Conservation (phyloP, 2,797 vertebrate species). For the Micromesistius poutassou region DNA sequence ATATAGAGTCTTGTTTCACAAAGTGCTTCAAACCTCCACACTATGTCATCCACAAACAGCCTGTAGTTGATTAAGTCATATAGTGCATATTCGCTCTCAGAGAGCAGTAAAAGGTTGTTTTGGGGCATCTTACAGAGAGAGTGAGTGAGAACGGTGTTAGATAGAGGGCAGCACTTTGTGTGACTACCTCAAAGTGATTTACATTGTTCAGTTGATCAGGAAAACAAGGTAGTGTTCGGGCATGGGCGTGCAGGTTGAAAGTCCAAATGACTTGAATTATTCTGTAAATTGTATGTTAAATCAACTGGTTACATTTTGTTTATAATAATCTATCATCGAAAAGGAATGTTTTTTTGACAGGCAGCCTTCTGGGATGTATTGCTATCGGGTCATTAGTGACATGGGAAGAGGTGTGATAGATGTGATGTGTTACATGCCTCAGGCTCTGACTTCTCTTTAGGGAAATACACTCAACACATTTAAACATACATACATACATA, state of each 20-base stretch:
- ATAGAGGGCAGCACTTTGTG: neutral
- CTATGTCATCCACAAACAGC: neutral
- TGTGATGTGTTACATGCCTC: neutral
- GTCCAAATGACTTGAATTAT: neutral
- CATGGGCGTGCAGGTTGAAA: neutral
- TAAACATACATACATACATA: slow-evolving; percentile 29
- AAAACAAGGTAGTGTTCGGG: neutral
- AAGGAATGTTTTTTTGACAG: neutral
- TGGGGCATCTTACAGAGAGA: neutral
- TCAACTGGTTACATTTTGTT: neutral
- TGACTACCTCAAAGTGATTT: too few relatives aligned
- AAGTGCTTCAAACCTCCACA: neutral
- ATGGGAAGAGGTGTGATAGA: neutral
- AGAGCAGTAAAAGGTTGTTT: neutral
- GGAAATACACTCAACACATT: slow-evolving; percentile 2
- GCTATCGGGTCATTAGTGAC: neutral
- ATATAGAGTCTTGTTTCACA: neutral
- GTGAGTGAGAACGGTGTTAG: neutral
- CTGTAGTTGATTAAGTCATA: neutral
- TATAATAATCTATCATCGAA: neutral
- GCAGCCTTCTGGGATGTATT: neutral
- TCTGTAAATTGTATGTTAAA: neutral
- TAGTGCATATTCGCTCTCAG: neutral
- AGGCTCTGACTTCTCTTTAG: neutral
- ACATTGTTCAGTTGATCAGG: neutral